These are phyloP conservation scores for Yponomeuta sedellus DNA, from an alignment of 2,888 invertebrate species.

Conservation along the genomic window DNA sequence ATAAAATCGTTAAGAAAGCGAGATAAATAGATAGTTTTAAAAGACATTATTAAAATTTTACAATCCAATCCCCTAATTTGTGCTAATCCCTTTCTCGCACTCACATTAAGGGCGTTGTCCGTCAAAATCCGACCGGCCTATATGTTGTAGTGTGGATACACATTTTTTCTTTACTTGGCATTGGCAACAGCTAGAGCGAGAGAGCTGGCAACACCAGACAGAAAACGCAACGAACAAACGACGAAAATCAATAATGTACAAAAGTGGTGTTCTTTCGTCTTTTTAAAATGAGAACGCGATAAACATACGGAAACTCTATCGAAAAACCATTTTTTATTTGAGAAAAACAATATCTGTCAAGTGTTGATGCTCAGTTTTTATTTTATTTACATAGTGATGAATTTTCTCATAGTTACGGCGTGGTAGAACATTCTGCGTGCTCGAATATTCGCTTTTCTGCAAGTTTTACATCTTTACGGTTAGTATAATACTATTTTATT, in stretches of 20 bases:
- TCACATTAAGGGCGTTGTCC: too few species aligned
- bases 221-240: slow-evolving; percentile 48
- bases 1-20: too few species aligned
- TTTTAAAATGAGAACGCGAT: slow-evolving; percentile 76
- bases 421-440: slow-evolving; percentile 71
- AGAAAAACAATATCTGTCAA: slow-evolving; percentile 61
- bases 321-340: slow-evolving; percentile 65
- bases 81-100: too few species aligned
- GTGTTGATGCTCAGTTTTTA: slow-evolving; percentile 75
- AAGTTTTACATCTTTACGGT: slow-evolving; percentile 65
- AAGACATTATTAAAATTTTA: too few species aligned
- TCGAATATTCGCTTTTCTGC: slow-evolving; percentile 61
- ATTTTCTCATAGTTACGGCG: slow-evolving; percentile 74
- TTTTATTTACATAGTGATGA: slow-evolving; percentile 75
- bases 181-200: too few species aligned
- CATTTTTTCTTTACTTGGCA: too few species aligned
- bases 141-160: too few species aligned
- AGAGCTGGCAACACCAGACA: neutral
- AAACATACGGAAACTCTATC: slow-evolving; percentile 68
- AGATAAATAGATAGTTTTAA: too few species aligned
- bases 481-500: slow-evolving; percentile 40
- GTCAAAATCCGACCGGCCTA: too few species aligned
- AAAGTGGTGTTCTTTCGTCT: slow-evolving; percentile 54
- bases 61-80: too few species aligned
- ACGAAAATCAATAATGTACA: slow-evolving; percentile 62